phyloP scores from a whole-genome alignment of 2,888 invertebrate genomes.

The Cancer borealis region DNA sequence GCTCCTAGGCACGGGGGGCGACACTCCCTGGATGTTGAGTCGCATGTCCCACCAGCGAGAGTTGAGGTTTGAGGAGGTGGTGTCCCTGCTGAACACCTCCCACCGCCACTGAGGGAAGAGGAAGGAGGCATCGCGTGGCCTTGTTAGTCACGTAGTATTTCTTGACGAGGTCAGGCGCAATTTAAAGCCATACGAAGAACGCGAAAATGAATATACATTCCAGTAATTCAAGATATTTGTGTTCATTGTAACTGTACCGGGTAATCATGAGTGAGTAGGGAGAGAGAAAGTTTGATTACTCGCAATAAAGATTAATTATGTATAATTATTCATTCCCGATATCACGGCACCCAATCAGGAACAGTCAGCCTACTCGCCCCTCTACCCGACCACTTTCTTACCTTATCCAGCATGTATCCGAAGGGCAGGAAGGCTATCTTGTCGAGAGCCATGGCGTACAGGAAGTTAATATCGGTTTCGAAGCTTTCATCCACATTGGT shows the following conservation, averaged over 20 bases:
- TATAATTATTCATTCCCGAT: too few species aligned
- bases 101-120: slow-evolving; percentile 78
- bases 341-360: neutral
- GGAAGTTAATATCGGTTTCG: slow-evolving; percentile 90
- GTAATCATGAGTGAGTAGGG: neutral
- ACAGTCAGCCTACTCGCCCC: neutral
- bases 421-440: slow-evolving; percentile 92
- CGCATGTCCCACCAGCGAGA: slow-evolving; percentile 79
- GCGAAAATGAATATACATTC: neutral
- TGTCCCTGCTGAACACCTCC: slow-evolving; percentile 79
- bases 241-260: neutral
- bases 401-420: slow-evolving; percentile 88
- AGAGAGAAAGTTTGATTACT: neutral
- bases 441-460: slow-evolving; percentile 91
- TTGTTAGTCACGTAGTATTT: neutral
- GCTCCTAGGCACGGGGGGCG: slow-evolving; percentile 86
- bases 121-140: neutral
- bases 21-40: slow-evolving; percentile 83
- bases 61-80: slow-evolving; percentile 78
- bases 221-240: neutral
- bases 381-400: neutral
- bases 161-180: neutral
- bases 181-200: neutral
- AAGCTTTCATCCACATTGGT: slow-evolving; percentile 83
- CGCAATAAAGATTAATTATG: neutral